phyloP scores from a whole-genome alignment of 2,888 invertebrate species.

The Rhagium mordax region DNA sequence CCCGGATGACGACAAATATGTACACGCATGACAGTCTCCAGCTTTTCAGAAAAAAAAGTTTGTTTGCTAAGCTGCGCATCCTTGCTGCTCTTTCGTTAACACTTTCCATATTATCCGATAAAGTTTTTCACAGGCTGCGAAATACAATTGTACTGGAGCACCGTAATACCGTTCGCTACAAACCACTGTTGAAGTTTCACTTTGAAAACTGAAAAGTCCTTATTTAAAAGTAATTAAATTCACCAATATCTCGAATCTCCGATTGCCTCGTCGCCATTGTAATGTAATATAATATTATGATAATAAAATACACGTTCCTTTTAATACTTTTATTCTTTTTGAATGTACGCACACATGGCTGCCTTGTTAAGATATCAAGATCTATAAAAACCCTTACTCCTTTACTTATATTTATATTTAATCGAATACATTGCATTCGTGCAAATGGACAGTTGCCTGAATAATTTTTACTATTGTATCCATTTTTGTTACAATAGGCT shows the following conservation, averaged over 20 bases:
- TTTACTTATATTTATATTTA: too few relatives aligned
- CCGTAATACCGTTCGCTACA: slow-evolving; percentile 3
- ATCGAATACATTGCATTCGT: too few relatives aligned
- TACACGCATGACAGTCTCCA: slow-evolving; percentile 4
- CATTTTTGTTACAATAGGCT: too few relatives aligned
- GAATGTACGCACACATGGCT: too few relatives aligned
- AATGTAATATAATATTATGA: too few relatives aligned
- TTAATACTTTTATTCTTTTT: too few relatives aligned
- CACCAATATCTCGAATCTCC: neutral
- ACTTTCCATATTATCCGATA: neutral
- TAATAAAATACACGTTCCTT: too few relatives aligned
- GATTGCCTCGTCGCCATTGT: neutral
- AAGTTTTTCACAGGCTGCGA: slow-evolving; percentile 1
- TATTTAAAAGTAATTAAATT: slow-evolving; percentile 2
- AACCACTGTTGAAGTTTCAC: slow-evolving; percentile 11
- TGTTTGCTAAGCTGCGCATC: neutral
- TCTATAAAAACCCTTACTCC: too few relatives aligned
- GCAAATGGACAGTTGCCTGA: too few relatives aligned
- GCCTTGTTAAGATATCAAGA: too few relatives aligned
- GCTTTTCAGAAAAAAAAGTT: neutral
- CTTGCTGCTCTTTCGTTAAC: slow-evolving; percentile 5
- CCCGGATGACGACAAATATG: slow-evolving; percentile 10
- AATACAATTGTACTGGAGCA: slow-evolving; percentile 1
- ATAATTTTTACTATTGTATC: too few relatives aligned
- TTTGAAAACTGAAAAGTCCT: slow-evolving; percentile 18